Conservation (phyloP, 1,140 invertebrate genomes). For the Hylaeus volcanicus region DNA sequence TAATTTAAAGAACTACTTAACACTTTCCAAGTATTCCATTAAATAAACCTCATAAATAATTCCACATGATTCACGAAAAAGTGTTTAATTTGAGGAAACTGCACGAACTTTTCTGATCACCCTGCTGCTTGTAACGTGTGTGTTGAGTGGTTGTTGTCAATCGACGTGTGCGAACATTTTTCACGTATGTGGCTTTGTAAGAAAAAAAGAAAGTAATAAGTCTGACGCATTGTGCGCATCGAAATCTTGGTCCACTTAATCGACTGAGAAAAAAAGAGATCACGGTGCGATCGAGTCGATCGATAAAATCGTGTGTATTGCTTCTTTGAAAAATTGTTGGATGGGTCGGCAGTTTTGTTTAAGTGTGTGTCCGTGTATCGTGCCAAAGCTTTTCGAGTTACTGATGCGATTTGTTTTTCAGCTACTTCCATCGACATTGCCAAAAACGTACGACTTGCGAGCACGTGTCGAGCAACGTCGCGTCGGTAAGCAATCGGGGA, state of each 20-base stretch:
- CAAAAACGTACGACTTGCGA: constrained; percentile 29
- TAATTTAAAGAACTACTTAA: too few relatives aligned
- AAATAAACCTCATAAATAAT: too few relatives aligned
- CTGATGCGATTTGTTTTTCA: constrained; percentile 37
- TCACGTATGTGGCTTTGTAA: background rate
- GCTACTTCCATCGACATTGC: constrained; percentile 43
- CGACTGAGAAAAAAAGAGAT: background rate
- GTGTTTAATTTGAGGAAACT: background rate
- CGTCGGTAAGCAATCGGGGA: constrained; percentile 27
- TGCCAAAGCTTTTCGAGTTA: constrained; percentile 12
- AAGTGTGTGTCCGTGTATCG: constrained; percentile 3
- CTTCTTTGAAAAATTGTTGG: background rate
- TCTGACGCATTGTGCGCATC: background rate
- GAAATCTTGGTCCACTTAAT: constrained; percentile 13
- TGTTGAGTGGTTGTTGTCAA: background rate
- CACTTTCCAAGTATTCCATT: too few relatives aligned
- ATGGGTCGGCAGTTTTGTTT: constrained; percentile 6
- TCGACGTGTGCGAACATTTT: background rate
- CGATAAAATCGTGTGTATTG: background rate
- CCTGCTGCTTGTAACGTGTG: background rate
- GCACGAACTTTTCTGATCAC: background rate
- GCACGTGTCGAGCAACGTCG: constrained; percentile 10
- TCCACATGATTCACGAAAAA: background rate
- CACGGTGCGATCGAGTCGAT: background rate
- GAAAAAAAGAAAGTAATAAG: background rate